Conservation (phyloP, 2,113 vertebrate genomes). For the Hipposideros armiger region DNA sequence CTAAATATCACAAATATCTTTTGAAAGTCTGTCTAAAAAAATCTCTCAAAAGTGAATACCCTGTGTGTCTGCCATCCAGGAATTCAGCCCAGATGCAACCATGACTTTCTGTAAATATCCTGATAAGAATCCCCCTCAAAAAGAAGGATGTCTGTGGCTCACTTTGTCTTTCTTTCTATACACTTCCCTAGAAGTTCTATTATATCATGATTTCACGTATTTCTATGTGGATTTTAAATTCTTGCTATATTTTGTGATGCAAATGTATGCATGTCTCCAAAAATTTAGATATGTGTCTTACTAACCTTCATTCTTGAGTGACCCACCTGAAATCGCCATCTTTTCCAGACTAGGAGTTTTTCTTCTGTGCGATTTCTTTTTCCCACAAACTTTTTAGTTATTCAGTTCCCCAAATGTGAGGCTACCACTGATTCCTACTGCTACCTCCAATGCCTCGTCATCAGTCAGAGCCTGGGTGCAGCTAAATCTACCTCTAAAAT, state of each 20-base stretch:
- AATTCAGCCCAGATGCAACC: neutral
- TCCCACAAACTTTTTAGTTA: neutral
- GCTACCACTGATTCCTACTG: neutral
- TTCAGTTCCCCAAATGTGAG: neutral
- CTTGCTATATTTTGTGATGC: neutral
- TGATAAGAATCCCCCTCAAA: neutral
- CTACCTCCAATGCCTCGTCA: neutral
- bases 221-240: neutral
- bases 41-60: neutral
- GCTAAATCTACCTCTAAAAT: neutral
- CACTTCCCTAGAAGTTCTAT: neutral
- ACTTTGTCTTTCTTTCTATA: neutral
- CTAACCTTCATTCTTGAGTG: neutral
- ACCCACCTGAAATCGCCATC: neutral
- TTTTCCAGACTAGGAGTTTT: neutral
- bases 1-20: neutral
- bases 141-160: neutral
- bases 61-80: neutral
- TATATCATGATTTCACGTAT: neutral
- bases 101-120: neutral
- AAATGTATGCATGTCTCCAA: neutral
- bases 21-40: conserved; percentile 19
- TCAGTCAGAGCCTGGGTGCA: neutral
- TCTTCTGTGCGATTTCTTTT: neutral
- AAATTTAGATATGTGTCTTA: neutral